Conservation (phyloP, 2,113 vertebrate genomes). For the Prionailurus bengalensis region DNA sequence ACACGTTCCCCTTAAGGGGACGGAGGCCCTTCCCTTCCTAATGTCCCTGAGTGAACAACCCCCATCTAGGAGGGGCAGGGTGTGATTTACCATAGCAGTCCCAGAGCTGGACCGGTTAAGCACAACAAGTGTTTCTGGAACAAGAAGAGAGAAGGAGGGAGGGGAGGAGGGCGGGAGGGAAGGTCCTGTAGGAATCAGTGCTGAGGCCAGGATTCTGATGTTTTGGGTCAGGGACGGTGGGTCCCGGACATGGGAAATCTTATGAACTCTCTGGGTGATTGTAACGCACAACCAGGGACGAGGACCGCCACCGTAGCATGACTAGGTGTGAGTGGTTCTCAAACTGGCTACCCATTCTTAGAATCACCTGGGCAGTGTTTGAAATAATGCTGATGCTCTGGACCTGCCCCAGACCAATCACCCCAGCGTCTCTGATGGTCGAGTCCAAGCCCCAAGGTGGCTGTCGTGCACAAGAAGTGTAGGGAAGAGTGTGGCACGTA, state of each 20-base stretch:
- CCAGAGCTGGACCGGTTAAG: neutral
- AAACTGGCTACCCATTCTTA: neutral
- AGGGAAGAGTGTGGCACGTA: neutral
- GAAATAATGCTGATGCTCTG: neutral
- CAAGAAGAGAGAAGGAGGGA: neutral
- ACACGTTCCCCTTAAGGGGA: neutral
- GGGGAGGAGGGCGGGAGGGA: too few species aligned
- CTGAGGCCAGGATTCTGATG: neutral
- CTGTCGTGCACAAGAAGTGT: neutral
- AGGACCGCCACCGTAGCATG: neutral
- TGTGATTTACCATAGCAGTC: neutral
- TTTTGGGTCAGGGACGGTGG: neutral
- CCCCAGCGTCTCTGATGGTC: neutral
- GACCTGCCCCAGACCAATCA: neutral
- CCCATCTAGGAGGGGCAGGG: neutral
- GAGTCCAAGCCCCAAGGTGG: neutral
- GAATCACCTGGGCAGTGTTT: neutral
- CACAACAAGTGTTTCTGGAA: neutral
- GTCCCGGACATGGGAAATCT: too few species aligned
- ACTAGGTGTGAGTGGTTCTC: neutral
- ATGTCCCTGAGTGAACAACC: neutral
- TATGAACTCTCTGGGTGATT: neutral
- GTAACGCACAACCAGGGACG: rapidly evolving
- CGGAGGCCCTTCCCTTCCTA: neutral
- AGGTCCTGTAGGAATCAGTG: neutral